Conservation (phyloP, 2,888 invertebrate genomes). For the Seira ritae region DNA sequence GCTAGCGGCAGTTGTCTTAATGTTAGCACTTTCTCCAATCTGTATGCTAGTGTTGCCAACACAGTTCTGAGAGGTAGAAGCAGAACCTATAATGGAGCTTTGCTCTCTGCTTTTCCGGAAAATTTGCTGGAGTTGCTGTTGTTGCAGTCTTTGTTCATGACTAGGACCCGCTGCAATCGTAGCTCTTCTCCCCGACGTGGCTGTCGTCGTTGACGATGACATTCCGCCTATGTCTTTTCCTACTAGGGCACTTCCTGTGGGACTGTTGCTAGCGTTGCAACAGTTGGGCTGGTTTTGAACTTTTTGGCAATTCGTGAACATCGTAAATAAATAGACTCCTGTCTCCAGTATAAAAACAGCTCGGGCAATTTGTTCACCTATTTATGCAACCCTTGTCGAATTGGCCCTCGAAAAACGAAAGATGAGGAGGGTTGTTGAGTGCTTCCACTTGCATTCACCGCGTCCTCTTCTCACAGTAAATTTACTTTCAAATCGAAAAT, state of each 20-base stretch:
- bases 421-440: neutral
- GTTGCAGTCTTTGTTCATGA: slow-evolving; percentile 54
- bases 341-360: neutral
- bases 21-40: neutral
- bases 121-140: slow-evolving; percentile 45
- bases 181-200: slow-evolving; percentile 26
- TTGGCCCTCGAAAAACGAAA: neutral
- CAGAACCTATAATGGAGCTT: slow-evolving; percentile 7
- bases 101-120: slow-evolving; percentile 40
- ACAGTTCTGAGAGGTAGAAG: neutral
- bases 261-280: slow-evolving; percentile 42
- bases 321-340: slow-evolving; percentile 1
- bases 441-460: too few relatives aligned
- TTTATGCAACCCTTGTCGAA: neutral
- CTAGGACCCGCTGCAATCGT: slow-evolving; percentile 55
- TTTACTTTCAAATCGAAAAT: too few relatives aligned
- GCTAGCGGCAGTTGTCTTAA: neutral
- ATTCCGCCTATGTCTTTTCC: slow-evolving; percentile 41
- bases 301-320: slow-evolving; percentile 60
- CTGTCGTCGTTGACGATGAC: slow-evolving; percentile 17
- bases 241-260: slow-evolving; percentile 21
- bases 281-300: slow-evolving; percentile 60
- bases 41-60: neutral
- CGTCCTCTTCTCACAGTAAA: too few relatives aligned
- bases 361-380: neutral